Evolutionary conservation across 2,113 vertebrate species (phyloP), one percentile per base, ranked within the genome.

Genomic region (Ardeotis arabs): DNA sequence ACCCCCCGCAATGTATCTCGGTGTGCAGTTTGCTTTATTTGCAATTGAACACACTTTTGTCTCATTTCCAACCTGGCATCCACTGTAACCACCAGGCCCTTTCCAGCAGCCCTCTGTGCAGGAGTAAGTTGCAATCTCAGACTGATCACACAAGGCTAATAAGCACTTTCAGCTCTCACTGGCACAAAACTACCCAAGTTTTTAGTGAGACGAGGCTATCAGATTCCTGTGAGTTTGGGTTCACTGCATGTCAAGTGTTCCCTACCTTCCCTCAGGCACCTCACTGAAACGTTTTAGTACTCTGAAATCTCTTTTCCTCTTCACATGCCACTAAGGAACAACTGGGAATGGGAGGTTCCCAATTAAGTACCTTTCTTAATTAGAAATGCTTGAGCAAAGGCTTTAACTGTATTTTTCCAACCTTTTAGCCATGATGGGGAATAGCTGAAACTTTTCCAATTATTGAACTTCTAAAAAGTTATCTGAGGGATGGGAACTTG

Each of bases 401-500:
- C 7, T 89, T 79, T 62, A 79, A 73, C 1, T 4, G 25, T 69
- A 19, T 58, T 82, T 87, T 86, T 18, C 56, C 63, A 87, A 5
- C 35, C 53, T 76, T 53, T 70, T 35, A 80, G 41, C 53, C 56
- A 64, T 49, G 59, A 79, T 39, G 41, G 50, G 53, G 76, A 95
- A 87, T 33, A 89, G 27, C 29, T 59, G 59, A 84, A 95, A 92
- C 92, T 95, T 96, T 91, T 91, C 77, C 66, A 91, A 91, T 92
- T 91, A 94, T 7, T 73, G 62, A 91, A 93, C 63, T 93, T 83
- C 41, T 69, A 66, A 79, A 84, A 93, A 78, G 84, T 87, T 91
- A 85, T 66, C 74, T 29, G 50, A 89, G 80, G 55, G 58, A 95
- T 39, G 12, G 63, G 37, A 94, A 89, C 73, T 64, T 74, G 66